Conservation (phyloP, 2,888 invertebrate species). For the Itoplectis maculator region DNA sequence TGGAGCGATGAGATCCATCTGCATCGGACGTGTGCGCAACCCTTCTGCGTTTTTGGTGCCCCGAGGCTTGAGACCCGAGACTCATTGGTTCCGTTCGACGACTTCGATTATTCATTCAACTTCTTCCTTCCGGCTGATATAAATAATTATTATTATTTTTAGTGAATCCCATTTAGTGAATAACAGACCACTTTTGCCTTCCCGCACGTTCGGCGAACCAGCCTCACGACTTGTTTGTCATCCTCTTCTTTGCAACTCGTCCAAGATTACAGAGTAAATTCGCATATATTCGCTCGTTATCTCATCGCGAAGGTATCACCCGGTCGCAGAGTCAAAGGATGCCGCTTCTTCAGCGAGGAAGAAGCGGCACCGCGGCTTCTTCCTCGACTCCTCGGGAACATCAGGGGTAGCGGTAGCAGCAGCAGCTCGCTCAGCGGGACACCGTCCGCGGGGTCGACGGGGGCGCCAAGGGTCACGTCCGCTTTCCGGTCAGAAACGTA, state of each 20-base stretch:
- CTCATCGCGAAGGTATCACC: constrained; percentile 40
- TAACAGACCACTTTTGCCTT: too few species aligned
- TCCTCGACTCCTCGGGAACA: too few species aligned
- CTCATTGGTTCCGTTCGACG: constrained; percentile 37
- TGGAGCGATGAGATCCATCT: constrained; percentile 45
- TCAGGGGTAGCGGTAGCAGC: constrained; percentile 6
- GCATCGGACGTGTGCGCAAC: constrained; percentile 21
- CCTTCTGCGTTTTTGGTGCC: constrained; percentile 8
- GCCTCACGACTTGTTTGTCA: too few species aligned
- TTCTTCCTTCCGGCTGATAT: constrained; percentile 41
- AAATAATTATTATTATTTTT: too few species aligned
- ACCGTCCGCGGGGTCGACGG: constrained; percentile 42
- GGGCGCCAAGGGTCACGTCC: constrained; percentile 39
- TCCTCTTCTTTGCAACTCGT: too few species aligned
- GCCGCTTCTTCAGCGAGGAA: constrained; percentile 13
- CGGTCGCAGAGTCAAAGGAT: constrained; percentile 33
- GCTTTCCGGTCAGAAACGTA: constrained; percentile 52
- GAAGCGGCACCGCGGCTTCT: constrained; percentile 10
- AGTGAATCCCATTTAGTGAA: too few species aligned
- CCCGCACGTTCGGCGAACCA: too few species aligned
- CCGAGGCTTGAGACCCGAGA: not conserved
- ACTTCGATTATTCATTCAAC: not conserved
- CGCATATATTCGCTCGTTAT: constrained; percentile 3
- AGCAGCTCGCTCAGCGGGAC: constrained; percentile 26
- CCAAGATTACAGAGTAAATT: too few species aligned